These are phyloP conservation scores for Allophyes oxyacanthae DNA, from an alignment of 2,888 invertebrate genomes.

Conservation along the genomic window DNA sequence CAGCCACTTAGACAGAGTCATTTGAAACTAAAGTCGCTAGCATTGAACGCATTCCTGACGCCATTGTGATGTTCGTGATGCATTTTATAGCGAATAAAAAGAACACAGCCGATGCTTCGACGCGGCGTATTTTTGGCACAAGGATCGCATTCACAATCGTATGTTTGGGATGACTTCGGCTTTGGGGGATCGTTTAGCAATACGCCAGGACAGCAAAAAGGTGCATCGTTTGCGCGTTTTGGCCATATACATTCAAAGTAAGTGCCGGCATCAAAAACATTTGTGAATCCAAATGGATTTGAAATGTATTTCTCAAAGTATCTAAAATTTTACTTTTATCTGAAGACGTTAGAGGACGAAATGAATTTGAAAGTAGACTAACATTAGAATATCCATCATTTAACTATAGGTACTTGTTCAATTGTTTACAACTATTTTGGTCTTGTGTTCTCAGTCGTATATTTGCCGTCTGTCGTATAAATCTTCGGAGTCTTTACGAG, in stretches of 20 bases:
- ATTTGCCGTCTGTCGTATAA: constrained; percentile 42
- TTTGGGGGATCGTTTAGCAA: constrained; percentile 53
- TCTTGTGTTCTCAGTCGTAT: constrained; percentile 40
- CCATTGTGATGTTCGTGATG: constrained; percentile 50
- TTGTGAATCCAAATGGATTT: constrained; percentile 43
- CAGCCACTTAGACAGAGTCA: constrained; percentile 33
- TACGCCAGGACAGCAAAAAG: constrained; percentile 45
- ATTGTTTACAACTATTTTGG: constrained; percentile 39
- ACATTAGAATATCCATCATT: too few species aligned
- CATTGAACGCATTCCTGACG: constrained; percentile 41
- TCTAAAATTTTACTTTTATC: too few species aligned
- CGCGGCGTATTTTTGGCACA: constrained; percentile 55
- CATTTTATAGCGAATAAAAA: constrained; percentile 55
- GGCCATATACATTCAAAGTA: constrained; percentile 47
- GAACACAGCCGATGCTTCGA: constrained; percentile 38
- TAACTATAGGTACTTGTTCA: too few species aligned
- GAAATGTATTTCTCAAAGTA: constrained; percentile 19
- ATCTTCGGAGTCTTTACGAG: constrained; percentile 43
- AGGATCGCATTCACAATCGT: constrained; percentile 48
- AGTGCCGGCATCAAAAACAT: constrained; percentile 47
- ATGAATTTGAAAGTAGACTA: constrained; percentile 1
- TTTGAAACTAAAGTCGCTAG: constrained; percentile 24
- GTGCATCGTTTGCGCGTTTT: constrained; percentile 38
- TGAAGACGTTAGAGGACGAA: constrained; percentile 2
- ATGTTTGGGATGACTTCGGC: constrained; percentile 45